Base-by-base conservation (phyloP, 1,140 invertebrate species). In the Leptinotarsa undecemlineata region DNA sequence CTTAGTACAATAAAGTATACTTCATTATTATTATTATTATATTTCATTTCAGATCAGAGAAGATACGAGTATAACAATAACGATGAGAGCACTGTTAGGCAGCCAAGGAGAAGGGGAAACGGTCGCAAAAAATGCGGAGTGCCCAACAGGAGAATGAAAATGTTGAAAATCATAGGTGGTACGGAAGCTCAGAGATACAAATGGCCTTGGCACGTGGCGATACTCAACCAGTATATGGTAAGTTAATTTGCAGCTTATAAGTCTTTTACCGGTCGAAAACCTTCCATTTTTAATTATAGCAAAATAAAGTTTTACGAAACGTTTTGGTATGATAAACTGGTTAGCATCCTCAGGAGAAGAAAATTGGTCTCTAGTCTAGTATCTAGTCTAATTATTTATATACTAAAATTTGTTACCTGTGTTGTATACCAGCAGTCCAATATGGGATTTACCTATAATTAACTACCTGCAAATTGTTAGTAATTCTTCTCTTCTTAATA, bases 151-250 rank as follows among this genome's bases (percentile, higher is more conserved):
- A 84, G 79, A 68, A 68, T 76, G n/a, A 77, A 76, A 63, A 90
- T 91, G 89, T 82, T 93, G 48, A 90, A 92, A 77, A 97, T 98
- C 42, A 94, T 98, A 63, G 96, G 96, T 0, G 96, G 96, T 0
- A 87, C 89, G 63, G 91, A 94, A 68, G 88, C 95, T 0, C 84
- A 87, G 4, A 91, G 90, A 75, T 93, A 94, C 13, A 91, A 91
- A 80, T 98, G 96, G 96, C 95, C 95, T 0, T 98, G 96, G 96
- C 93, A 96, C 87, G 95, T 97, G 19, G 95, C 94, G 57, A 90
- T 98, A 19, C 86, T 97, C 26, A 97, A 96, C 84, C 89, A 91
- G 82, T 92, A 90, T 83, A 91, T 91, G 84, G 93, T 94, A 87
- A 83, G 82, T 19, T 8, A 20, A 64, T 57, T 57, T 57, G 8